Evolutionary conservation across 1,140 invertebrate genomes (phyloP).

Genomic region (Papilio helenus): DNA sequence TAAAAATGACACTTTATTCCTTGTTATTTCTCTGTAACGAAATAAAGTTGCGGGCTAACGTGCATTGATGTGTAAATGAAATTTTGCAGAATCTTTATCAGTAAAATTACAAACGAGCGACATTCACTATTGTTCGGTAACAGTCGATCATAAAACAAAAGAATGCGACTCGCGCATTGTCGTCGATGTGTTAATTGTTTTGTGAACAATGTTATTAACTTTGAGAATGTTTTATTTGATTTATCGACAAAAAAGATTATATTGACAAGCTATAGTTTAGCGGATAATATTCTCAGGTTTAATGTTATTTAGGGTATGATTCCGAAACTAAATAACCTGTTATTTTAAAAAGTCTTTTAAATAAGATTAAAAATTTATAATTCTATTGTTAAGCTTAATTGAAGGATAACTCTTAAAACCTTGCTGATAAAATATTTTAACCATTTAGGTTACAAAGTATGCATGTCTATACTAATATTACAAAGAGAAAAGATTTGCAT

Average conservation of each 20-base stretch:
- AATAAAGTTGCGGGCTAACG: neutral
- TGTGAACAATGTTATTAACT: neutral
- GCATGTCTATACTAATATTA: no score
- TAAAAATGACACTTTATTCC: neutral
- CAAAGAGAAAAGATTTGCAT: no score
- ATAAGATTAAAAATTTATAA: no score
- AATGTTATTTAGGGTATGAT: neutral
- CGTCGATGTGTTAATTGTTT: conserved; percentile 9
- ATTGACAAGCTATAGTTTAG: neutral
- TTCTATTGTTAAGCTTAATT: no score
- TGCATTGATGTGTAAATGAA: neutral
- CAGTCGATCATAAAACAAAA: neutral
- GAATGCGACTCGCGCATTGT: neutral
- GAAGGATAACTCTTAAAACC: no score
- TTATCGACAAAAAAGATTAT: neutral
- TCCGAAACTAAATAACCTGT: no score
- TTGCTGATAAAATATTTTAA: no score
- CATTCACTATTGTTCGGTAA: neutral
- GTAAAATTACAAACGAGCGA: neutral
- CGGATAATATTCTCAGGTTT: neutral
- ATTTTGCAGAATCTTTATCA: neutral
- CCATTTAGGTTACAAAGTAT: no score
- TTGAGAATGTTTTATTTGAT: neutral
- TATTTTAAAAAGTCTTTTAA: no score
- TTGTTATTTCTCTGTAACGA: no score